phyloP scores from a whole-genome alignment of 2,888 invertebrate species.

The Scelioninae gen. 1 region DNA sequence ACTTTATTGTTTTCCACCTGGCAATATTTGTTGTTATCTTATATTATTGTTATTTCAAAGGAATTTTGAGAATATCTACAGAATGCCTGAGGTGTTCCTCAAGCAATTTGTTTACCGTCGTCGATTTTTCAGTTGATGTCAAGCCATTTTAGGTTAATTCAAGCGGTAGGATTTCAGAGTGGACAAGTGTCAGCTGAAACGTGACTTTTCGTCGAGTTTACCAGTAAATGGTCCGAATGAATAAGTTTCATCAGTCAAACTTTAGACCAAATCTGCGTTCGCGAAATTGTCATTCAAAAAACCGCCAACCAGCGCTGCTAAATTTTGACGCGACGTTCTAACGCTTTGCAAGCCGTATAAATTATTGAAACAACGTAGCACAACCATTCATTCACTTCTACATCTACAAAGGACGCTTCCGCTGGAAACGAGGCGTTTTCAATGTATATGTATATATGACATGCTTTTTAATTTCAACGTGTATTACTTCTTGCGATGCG shows the following conservation, averaged over 20 bases:
- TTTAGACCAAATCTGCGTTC: neutral
- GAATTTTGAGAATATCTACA: slow-evolving; percentile 40
- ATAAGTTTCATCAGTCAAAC: slow-evolving; percentile 6
- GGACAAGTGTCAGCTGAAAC: slow-evolving; percentile 34
- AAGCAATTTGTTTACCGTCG: neutral
- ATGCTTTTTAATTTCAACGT: slow-evolving; percentile 4
- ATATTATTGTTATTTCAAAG: slow-evolving; percentile 1
- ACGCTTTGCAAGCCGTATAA: slow-evolving; percentile 1
- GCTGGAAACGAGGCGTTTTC: slow-evolving; percentile 6
- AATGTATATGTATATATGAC: no score
- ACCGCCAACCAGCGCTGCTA: slow-evolving; percentile 19
- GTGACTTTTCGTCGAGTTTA: slow-evolving; percentile 38
- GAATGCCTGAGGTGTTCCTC: neutral
- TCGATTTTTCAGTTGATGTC: neutral
- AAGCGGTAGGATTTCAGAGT: neutral
- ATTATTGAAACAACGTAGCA: slow-evolving; percentile 3
- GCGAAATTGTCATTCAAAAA: slow-evolving; percentile 43
- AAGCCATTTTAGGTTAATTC: slow-evolving; percentile 1
- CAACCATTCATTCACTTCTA: slow-evolving; percentile 5
- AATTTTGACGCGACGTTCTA: slow-evolving; percentile 39
- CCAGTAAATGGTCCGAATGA: slow-evolving; percentile 2
- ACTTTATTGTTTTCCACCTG: slow-evolving; percentile 23
- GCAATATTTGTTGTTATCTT: neutral
- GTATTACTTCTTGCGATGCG: slow-evolving; percentile 12
- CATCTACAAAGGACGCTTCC: neutral